Conservation (phyloP, 2,797 vertebrate species). For the Onychomys leucogaster region DNA sequence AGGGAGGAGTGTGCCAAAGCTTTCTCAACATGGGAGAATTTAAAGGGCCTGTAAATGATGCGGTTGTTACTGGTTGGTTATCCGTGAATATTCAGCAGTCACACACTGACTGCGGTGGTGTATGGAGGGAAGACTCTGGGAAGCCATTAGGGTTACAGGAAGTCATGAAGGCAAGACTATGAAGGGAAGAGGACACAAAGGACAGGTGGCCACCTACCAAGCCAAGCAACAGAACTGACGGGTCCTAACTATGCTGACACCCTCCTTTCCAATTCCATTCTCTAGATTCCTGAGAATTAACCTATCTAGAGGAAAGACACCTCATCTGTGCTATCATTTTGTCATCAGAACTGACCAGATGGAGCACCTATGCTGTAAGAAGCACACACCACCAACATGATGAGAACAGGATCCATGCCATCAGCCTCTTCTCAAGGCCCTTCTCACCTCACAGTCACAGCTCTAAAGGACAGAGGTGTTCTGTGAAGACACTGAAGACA, state of each 20-base stretch:
- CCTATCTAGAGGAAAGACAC: background rate
- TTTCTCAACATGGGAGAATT: background rate
- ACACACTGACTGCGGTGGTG: background rate
- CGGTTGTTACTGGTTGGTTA: background rate
- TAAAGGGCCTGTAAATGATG: background rate
- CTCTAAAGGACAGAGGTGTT: background rate
- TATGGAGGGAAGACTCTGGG: background rate
- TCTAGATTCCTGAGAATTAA: background rate
- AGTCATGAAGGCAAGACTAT: background rate
- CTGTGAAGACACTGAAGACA: background rate
- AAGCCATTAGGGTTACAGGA: background rate
- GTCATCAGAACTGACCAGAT: background rate
- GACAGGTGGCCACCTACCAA: background rate
- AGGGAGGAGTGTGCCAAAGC: background rate
- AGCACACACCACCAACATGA: background rate
- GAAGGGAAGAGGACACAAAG: background rate
- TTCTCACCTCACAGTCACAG: too few species aligned
- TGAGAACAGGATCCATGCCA: background rate
- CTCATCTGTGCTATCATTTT: background rate
- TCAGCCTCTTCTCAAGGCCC: background rate
- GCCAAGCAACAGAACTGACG: background rate
- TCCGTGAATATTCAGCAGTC: background rate
- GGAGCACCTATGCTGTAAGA: background rate
- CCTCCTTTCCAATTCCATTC: too few species aligned
- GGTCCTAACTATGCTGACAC: too few species aligned